A percentile compares a stretch with the other conserved stretches of the same genome.
Evolutionary conservation across 2,888 invertebrate genomes (phyloP).

Genomic region (Drosophila siamana): DNA sequence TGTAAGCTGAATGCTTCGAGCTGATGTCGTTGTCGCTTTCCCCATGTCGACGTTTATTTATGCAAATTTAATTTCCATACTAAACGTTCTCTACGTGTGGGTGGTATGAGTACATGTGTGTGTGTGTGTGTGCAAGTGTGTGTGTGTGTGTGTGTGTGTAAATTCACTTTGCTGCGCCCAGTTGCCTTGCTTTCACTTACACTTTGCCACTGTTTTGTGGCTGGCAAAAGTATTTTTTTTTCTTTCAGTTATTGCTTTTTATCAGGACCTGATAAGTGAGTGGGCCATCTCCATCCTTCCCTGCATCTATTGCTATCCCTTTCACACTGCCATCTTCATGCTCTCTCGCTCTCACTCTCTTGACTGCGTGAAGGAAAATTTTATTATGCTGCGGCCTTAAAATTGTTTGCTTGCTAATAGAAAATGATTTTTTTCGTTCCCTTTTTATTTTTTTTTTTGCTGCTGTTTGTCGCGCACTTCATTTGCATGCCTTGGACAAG

Average conservation of each 20-base stretch:
- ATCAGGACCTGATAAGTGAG: conserved; percentile 75
- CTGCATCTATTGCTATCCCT: conserved; percentile 4
- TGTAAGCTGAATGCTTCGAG: conserved; percentile 40
- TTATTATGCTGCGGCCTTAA: conserved; percentile 72
- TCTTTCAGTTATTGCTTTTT: conserved; percentile 75
- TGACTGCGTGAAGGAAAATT: conserved; percentile 49
- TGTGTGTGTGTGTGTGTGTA: conserved; percentile 37
- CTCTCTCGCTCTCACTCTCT: not conserved
- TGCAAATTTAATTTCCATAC: conserved; percentile 81
- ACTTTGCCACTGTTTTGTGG: conserved; percentile 46
- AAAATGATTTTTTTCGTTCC: conserved; percentile 61
- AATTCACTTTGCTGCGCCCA: conserved; percentile 74
- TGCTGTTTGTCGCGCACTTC: conserved; percentile 52
- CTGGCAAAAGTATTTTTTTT: conserved; percentile 59
- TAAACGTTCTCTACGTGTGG: conserved; percentile 65
- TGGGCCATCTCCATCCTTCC: conserved; percentile 26
- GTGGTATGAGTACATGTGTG: conserved; percentile 24
- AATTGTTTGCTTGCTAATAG: conserved; percentile 76
- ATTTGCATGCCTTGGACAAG: conserved; percentile 68
- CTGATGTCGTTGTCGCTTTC: conserved; percentile 60
- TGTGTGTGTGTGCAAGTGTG: conserved; percentile 16
- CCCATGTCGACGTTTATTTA: conserved; percentile 80
- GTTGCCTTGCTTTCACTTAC: conserved; percentile 73
- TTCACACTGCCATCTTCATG: not conserved
- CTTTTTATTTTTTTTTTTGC: conserved; percentile 19